phyloP scores from a whole-genome alignment of 2,113 vertebrate species.

The Larimichthys polyactis region DNA sequence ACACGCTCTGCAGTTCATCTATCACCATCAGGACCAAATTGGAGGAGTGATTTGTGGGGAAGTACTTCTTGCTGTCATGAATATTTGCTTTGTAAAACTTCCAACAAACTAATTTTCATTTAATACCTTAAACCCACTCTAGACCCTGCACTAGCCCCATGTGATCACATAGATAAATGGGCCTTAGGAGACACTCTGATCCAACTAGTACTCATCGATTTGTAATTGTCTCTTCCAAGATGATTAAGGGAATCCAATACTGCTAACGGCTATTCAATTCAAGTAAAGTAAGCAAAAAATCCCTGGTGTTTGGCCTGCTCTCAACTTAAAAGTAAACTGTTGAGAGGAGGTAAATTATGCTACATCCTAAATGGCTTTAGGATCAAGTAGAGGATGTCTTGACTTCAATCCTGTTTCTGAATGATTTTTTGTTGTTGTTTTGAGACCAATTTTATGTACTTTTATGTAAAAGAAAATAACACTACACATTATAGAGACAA shows the following conservation, averaged over 20 bases:
- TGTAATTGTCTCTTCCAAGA: constrained; percentile 32
- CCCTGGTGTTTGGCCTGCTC: background rate
- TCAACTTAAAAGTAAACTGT: constrained; percentile 18
- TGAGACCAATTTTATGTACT: too few relatives aligned
- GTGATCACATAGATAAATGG: constrained; percentile 29
- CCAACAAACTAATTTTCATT: background rate
- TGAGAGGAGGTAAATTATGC: constrained; percentile 5
- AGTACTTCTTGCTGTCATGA: background rate
- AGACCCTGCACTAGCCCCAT: background rate
- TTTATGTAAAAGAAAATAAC: too few relatives aligned
- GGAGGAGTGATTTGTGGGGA: background rate
- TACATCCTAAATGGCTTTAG: background rate
- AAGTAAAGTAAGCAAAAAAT: constrained; percentile 37
- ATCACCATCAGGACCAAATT: background rate
- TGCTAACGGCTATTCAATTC: constrained; percentile 31
- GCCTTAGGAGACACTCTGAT: constrained; percentile 14
- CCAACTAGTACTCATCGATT: constrained; percentile 28
- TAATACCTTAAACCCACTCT: background rate
- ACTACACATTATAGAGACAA: too few relatives aligned
- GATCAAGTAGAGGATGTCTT: too few relatives aligned
- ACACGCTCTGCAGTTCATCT: background rate
- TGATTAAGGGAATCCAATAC: constrained; percentile 59
- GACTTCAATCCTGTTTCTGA: too few relatives aligned
- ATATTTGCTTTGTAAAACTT: background rate
- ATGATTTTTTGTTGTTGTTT: too few relatives aligned